Base-by-base conservation (phyloP, 2,113 vertebrate genomes). In the Taxidea taxus region DNA sequence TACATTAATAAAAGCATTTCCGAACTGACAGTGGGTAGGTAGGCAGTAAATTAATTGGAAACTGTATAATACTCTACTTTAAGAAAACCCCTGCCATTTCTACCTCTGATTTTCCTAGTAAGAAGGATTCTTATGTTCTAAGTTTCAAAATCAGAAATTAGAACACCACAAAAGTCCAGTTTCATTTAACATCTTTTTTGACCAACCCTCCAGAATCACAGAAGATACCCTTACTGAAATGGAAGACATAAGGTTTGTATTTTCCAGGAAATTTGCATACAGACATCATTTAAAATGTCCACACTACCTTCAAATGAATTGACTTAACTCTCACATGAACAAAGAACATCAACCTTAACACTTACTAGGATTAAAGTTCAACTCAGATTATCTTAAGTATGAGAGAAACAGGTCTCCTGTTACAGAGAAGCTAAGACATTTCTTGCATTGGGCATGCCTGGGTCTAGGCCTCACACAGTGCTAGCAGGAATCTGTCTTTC, bases 11-110 rank as follows among this genome's bases (percentile, higher is more conserved):
- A 95, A 98, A 98, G 83, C n/a, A 51, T 95, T 97, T 98, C 87
- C 51, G 64, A 97, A 91, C 56, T 56, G 74, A 96, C 91, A 72
- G 94, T 94, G 70, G 81, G 94, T 91, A 82, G 83, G 56, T 62
- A 97, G 78, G 94, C 56, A 94, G 82, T 75, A 62, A 98, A 97
- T 95, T 98, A 98, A 97, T 90, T 98, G 89, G 85, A 95, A 98
- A 91, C 58, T 15, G 8, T 72, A 97, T 56, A 96, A 93, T 66
- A 58, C 74, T 66, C 31, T 42, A 85, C 85, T 97, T 97, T 95
- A 96, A 97, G 94, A 97, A 98, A 97, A 95, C 92, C 86, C 92
- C 95, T 94, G 92, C 92, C 7, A 31, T 86, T 96, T 96, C 58
- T 85, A 70, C 94, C 94, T 94, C 85, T 97, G 84, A 94, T 80